Base-by-base conservation (phyloP, 1,140 invertebrate species). In the Agrilus planipennis region DNA sequence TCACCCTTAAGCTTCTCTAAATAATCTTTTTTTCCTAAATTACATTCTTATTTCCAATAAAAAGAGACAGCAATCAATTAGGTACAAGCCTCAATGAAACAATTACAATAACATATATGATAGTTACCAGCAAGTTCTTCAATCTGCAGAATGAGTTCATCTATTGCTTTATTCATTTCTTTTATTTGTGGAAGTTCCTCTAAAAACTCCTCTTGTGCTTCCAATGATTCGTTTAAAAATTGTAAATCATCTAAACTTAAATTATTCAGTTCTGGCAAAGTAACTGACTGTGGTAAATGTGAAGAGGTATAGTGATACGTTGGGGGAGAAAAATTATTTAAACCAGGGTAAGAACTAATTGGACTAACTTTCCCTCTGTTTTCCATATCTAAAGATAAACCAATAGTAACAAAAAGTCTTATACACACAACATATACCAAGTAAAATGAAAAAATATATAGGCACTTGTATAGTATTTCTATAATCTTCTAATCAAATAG, bases 41-140 rank as follows among this genome's bases (percentile, higher is more conserved):
- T 84, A 44, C 74, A 71, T 51, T 73, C 77, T 77, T 25, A 6
- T 7, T 25, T 25, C n/a, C n/a, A n/a, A n/a, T n/a, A n/a, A n/a
- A n/a, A n/a, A n/a, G n/a, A n/a, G n/a, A n/a, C n/a, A n/a, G n/a
- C n/a, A n/a, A n/a, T n/a, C n/a, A n/a, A n/a, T n/a, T n/a, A n/a
- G n/a, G n/a, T n/a, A n/a, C n/a, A n/a, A n/a, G n/a, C n/a, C n/a
- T n/a, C n/a, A n/a, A n/a, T n/a, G n/a, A n/a, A n/a, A n/a, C n/a
- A n/a, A n/a, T n/a, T n/a, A n/a, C n/a, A n/a, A n/a, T n/a, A n/a
- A n/a, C n/a, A n/a, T n/a, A n/a, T n/a, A n/a, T n/a, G n/a, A n/a
- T n/a, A n/a, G n/a, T n/a, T 65, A 79, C 77, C 71, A 20, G 83
- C 81, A 55, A 81, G 70, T 52, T 72, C 70, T 60, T 84, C 80